Conservation (phyloP, 2,113 vertebrate genomes). For the Fulmarus glacialis region DNA sequence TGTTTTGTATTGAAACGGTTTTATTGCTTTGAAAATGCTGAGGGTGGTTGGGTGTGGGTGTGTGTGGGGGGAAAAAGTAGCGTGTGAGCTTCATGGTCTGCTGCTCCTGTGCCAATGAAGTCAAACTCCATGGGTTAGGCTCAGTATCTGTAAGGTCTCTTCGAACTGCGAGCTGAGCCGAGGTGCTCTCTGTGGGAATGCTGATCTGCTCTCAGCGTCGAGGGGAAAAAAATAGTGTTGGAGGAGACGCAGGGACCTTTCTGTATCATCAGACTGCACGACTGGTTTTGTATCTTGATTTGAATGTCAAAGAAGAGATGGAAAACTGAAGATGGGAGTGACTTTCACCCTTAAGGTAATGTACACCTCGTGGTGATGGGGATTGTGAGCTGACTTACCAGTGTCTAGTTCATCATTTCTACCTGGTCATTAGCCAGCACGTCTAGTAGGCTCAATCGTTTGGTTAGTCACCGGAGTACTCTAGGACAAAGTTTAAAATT, state of each 20-base stretch:
- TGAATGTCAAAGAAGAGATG: background rate
- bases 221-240: background rate
- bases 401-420: background rate
- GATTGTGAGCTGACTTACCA: background rate
- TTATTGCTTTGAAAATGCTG: background rate
- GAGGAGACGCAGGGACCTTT: background rate
- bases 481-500: background rate
- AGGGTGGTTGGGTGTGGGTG: background rate
- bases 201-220: background rate
- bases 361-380: background rate
- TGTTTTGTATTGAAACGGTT: background rate
- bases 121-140: background rate
- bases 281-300: slow-evolving; percentile 7
- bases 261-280: background rate
- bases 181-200: background rate
- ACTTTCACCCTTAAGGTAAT: background rate
- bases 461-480: background rate
- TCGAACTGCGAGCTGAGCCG: background rate
- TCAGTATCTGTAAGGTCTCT: background rate
- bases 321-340: background rate
- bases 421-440: background rate
- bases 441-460: background rate
- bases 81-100: background rate
- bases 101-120: background rate
- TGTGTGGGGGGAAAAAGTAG: no score